Evolutionary conservation across 2,888 invertebrate species (phyloP).

Genomic region (Tenthredo scrophulariae): DNA sequence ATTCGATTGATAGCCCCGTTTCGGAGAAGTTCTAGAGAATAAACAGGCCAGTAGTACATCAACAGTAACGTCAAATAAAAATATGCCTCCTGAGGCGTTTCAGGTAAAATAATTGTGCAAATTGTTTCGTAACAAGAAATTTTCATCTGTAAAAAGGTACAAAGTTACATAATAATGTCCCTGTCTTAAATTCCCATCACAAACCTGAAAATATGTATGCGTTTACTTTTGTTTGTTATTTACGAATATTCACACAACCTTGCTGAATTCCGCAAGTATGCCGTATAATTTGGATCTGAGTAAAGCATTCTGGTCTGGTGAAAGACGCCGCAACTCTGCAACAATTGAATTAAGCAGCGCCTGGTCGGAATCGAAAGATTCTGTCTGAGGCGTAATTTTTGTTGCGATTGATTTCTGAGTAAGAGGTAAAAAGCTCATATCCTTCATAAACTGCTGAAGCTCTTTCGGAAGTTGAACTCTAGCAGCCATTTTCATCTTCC

Average conservation of each 20-base stretch:
- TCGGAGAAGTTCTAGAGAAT: too few relatives aligned
- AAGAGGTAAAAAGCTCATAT: background rate
- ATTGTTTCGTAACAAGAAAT: too few relatives aligned
- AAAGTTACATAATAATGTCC: too few relatives aligned
- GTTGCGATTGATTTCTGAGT: background rate
- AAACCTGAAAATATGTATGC: too few relatives aligned
- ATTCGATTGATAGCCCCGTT: too few relatives aligned
- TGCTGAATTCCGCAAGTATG: background rate
- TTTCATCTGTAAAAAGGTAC: too few relatives aligned
- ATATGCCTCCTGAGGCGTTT: too few relatives aligned
- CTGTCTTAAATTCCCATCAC: too few relatives aligned
- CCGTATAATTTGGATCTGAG: background rate
- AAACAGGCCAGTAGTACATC: too few relatives aligned
- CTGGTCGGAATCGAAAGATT: too few relatives aligned
- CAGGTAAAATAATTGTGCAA: too few relatives aligned
- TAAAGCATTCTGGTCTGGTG: background rate
- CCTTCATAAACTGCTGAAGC: background rate
- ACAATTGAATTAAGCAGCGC: background rate
- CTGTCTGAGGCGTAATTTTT: background rate
- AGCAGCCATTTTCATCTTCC: background rate
- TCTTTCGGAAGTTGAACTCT: background rate
- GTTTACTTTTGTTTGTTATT: background rate
- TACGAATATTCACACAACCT: background rate
- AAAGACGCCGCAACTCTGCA: background rate
- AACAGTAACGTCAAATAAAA: too few relatives aligned